Base-by-base conservation (phyloP, 2,113 vertebrate species). In the Caloenas nicobarica region DNA sequence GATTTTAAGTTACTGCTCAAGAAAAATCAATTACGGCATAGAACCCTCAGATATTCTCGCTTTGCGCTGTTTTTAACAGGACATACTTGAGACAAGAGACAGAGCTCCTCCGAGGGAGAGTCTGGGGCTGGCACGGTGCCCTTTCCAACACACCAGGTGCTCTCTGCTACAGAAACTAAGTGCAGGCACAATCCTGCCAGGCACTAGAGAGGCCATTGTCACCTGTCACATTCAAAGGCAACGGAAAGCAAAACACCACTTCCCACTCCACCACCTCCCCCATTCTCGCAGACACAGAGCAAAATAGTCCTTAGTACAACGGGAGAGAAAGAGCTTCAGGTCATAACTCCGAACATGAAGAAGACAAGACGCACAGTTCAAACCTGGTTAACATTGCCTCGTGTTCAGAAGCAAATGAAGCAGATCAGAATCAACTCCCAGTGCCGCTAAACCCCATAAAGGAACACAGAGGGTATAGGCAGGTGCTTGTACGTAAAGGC, bases 251-350 rank as follows among this genome's bases (percentile, higher is more conserved):
- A 58, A 86, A 46, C 12, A 0, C 0, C 22, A 61, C 13, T 33
- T 61, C 13, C 4, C 24, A 7, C 13, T 72, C 58, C 3, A 3
- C 17, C 25, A 42, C 3, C 25, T 40, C 17, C 16, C 44, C 15
- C 13, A 4, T 73, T 26, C 34, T 57, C 36, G 62, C 3, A 2
- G 1, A 11, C 11, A n/a, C 0, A 33, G 17, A 81, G n/a, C 24
- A 70, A 81, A 86, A 78, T n/a, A 70, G 36, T 77, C 56, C 62
- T 51, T 21, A n/a, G 42, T 29, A 34, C 31, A 44, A 58, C 19
- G 31, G 33, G n/a, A 62, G 44, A 69, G 64, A 79, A 89, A 72
- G 65, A 46, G 14, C 48, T 64, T 51, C 68, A 65, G 34, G 60
- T 19, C 12, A 1, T 18, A 74, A 53, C 48, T 50, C 1, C 5